Evolutionary conservation across 2,113 vertebrate genomes (phyloP).

Genomic region (Coryphaenoides rupestris): DNA sequence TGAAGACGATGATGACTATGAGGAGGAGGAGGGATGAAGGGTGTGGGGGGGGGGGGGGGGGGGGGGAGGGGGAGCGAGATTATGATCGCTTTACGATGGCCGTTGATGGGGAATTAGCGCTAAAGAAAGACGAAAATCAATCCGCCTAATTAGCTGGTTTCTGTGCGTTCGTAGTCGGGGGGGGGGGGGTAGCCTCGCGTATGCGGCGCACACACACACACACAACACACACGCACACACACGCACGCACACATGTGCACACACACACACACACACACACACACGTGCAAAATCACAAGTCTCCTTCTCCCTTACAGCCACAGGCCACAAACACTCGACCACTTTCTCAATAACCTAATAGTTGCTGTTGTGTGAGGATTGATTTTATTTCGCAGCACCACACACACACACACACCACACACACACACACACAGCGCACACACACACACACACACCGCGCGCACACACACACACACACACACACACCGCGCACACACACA

Average conservation of each 20-base stretch:
- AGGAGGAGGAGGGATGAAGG: too few relatives aligned
- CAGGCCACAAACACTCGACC: conserved; percentile 65
- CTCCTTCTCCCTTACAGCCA: conserved; percentile 15
- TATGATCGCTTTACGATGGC: too few relatives aligned
- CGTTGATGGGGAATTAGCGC: too few relatives aligned
- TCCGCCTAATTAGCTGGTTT: too few relatives aligned
- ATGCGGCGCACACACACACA: conserved; percentile 5
- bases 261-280: background rate
- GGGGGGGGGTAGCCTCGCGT: background rate
- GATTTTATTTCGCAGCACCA: conserved; percentile 79
- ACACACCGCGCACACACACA: background rate
- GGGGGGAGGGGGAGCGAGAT: too few relatives aligned
- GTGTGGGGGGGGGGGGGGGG: too few relatives aligned
- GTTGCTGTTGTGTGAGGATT: conserved; percentile 93
- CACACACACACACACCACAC: too few relatives aligned
- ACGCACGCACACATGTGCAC: background rate
- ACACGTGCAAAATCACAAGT: background rate
- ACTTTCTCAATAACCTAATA: conserved; percentile 84
- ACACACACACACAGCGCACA: conserved; percentile 20
- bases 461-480: too few relatives aligned
- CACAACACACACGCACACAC: conserved; percentile 9
- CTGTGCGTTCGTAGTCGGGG: background rate
- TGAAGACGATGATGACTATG: too few relatives aligned
- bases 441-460: conserved; percentile 29
- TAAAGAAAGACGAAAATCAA: too few relatives aligned